Evolutionary conservation across 92 coral and sea anemone species (phyloP), one percentile per base, ranked within the genome.

Genomic region (Epizoanthus fatuus): DNA sequence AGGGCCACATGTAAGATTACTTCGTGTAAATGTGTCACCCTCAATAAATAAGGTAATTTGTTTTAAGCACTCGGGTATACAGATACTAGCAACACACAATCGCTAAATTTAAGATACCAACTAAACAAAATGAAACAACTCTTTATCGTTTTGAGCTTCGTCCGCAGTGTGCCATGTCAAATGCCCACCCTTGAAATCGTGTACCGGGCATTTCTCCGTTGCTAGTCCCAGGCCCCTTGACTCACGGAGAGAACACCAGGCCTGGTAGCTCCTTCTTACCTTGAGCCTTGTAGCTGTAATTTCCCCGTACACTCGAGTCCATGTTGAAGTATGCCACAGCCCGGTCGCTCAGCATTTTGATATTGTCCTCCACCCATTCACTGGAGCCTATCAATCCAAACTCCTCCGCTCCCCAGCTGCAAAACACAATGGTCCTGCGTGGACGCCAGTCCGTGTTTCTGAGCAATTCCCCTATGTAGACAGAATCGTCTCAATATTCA

Each of bases 371-470:
- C 44, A 89, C 92, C 98, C 98, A 95, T 70, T 95, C 98, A 38
- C 75, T 80, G 0, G 98, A 95, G 20, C 98, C 98, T 35, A 95
- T 63, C 69, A 95, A 79, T 20, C 92, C 97, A 72, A 76, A 83
- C 84, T 95, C 98, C 53, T 95, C 98, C 3, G 91, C 98, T 7
- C 95, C 98, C 98, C 98, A 95, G 60, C 98, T 95, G 83, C 98
- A 95, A 69, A 95, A 87, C 74, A 89, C 87, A 32, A 95, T 87
- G 19, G 97, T 86, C 17, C 98, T 86, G 25, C 98, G 82, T 1
- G 98, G 98, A 14, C 97, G 90, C 98, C 98, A 95, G 0, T 68
- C 79, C 6, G 92, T 91, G 44, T 89, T 65, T 20, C 22, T 84
- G 75, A 93, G 75, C 80, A 93, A 66, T 51, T 91, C 66, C 6